Evolutionary conservation across 2,797 vertebrate genomes (phyloP).

Genomic region (Glossophaga mutica): DNA sequence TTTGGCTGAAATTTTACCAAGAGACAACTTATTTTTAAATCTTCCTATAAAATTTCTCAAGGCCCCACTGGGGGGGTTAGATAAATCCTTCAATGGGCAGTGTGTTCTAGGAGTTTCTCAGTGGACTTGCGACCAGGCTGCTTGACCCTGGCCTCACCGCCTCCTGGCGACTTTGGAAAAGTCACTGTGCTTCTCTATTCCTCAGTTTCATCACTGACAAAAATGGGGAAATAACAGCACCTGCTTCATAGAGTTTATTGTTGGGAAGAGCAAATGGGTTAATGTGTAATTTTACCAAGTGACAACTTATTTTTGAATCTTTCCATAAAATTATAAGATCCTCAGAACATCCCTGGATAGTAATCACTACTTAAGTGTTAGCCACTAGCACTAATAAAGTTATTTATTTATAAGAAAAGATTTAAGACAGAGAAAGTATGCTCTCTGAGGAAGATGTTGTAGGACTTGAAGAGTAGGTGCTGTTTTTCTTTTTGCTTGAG

Average conservation of each 20-base stretch:
- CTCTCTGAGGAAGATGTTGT: neutral
- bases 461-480: neutral
- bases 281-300: neutral
- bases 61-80: neutral
- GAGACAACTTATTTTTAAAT: neutral
- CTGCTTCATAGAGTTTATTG: neutral
- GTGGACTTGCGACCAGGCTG: neutral
- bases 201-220: neutral
- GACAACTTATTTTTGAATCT: no score
- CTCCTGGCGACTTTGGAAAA: conserved; percentile 4
- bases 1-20: neutral
- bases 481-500: neutral
- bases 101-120: neutral
- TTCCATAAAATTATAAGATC: neutral
- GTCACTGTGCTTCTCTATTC: neutral
- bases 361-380: neutral
- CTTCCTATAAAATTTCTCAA: neutral
- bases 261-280: neutral
- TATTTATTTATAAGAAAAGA: neutral
- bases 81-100: neutral
- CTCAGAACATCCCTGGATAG: neutral
- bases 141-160: neutral
- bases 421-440: neutral
- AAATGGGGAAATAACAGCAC: neutral
- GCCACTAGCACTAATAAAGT: neutral